phyloP scores from a whole-genome alignment of 37 sponge, comb jelly and placozoan species.

The Diacarnus erythraeanus region DNA sequence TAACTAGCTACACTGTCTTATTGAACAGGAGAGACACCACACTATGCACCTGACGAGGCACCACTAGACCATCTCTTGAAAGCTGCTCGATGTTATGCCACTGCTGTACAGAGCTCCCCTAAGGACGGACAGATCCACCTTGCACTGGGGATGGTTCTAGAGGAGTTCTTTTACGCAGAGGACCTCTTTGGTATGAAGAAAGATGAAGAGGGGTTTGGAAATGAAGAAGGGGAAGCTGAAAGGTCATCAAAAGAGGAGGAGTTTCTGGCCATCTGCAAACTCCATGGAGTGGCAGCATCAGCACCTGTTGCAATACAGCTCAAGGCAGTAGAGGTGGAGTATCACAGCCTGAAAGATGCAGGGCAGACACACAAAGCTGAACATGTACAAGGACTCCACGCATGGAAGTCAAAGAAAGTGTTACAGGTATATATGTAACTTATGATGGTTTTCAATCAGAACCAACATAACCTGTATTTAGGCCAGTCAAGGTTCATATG shows the following conservation, averaged over 20 bases:
- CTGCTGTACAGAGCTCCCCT: constrained; percentile 72
- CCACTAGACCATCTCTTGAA: constrained; percentile 37
- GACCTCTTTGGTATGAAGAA: constrained; percentile 79
- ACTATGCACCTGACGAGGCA: neutral
- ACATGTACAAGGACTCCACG: constrained; percentile 89
- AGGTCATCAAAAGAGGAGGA: constrained; percentile 84
- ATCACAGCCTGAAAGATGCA: constrained; percentile 81
- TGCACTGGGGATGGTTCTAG: constrained; percentile 80
- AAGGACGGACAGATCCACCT: constrained; percentile 60
- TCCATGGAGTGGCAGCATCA: constrained; percentile 77
- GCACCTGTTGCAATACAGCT: constrained; percentile 85
- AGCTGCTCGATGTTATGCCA: constrained; percentile 67
- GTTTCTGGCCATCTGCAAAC: constrained; percentile 89
- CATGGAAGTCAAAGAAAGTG: constrained; percentile 93
- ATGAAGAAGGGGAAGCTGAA: constrained; percentile 65
- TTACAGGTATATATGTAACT: constrained; percentile 38
- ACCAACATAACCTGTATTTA: neutral
- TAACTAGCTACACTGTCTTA: neutral
- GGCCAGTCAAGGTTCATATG: constrained; percentile 63
- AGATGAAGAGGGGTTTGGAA: constrained; percentile 50
- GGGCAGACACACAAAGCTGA: constrained; percentile 86
- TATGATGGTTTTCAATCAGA: neutral
- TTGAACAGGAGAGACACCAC: constrained; percentile 22
- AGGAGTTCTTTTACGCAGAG: constrained; percentile 82
- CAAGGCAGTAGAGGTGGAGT: constrained; percentile 94